Base-by-base conservation (phyloP, 2,888 invertebrate genomes). In the Plagiodera versicolora region DNA sequence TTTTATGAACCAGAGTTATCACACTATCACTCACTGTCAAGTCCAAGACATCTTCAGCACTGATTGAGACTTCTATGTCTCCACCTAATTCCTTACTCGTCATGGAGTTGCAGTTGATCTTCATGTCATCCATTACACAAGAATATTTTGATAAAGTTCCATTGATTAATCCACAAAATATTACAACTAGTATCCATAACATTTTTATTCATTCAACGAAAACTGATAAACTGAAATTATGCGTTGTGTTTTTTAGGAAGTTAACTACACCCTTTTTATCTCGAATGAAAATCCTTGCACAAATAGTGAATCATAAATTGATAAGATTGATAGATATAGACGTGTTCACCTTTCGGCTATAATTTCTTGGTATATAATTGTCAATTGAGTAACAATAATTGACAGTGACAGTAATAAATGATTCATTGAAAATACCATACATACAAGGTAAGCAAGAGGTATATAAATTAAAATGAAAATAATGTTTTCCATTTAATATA, bases 21-120 rank as follows among this genome's bases (percentile, higher is more conserved):
- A 48, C 32, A 11, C 65, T 61, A 30, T 67, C 55, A 5, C 48
- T 57, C 9, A 71, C 53, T 5, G 57, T 60, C 20, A 71, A 54
- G 18, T 63, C 57, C 6, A 56, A 18, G 9, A 64, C 62, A 11
- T 66, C 61, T 1, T 52, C 39, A 47, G 65, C 61, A 35, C 61
- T 57, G 30, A 68, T 2, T 1, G 51, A 35, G 1, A 63, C 64
- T 30, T 56, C 47, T 9, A 67, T 24, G 8, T 61, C 48, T 18
- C 24, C 46, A 17, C 47, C 49, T 20, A 67, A 55, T 17, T 65
- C 56, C 8, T 59, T 35, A 45, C 50, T 11, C 32, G 14, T 17
- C 11, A 66, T 32, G 18, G 52, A 56, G 1, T 44, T 50, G 50
- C 69, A 70, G 17, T 24, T 62, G 4, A 70, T 58, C 58, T 66